These are phyloP conservation scores for Fringilla coelebs DNA, from an alignment of 2,797 vertebrate genomes.

Conservation along the genomic window DNA sequence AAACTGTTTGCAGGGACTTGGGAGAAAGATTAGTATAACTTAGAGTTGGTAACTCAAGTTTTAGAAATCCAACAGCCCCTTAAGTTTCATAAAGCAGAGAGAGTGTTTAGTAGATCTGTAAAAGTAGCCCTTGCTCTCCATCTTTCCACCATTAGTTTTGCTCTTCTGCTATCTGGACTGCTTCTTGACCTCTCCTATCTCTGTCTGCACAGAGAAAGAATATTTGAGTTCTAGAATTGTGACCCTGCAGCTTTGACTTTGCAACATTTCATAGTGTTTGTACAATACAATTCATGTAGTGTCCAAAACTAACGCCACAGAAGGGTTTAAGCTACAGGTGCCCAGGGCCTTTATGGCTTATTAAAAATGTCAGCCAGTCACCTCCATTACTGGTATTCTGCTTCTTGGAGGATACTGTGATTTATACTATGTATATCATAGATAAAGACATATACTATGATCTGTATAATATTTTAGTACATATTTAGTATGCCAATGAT, in stretches of 20 bases:
- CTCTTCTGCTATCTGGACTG: background rate
- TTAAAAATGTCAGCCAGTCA: background rate
- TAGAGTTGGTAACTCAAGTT: background rate
- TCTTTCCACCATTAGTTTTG: background rate
- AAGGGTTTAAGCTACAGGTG: background rate
- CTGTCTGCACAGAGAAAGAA: background rate
- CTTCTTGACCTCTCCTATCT: background rate
- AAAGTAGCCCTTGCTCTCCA: background rate
- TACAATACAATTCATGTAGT: background rate
- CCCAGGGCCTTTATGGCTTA: background rate
- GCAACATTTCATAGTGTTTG: background rate
- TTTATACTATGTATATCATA: background rate
- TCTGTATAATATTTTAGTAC: background rate
- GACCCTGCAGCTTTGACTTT: background rate
- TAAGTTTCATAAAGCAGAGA: background rate
- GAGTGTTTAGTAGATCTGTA: background rate
- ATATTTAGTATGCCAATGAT: background rate
- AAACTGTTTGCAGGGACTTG: background rate
- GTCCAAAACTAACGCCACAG: background rate
- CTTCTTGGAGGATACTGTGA: background rate
- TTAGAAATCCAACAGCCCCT: background rate
- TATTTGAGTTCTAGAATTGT: background rate
- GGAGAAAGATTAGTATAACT: background rate
- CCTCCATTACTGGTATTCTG: background rate
- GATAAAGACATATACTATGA: background rate